Evolutionary conservation across 2,113 vertebrate genomes (phyloP).

Genomic region (Cyphomyrus discorhynchus): DNA sequence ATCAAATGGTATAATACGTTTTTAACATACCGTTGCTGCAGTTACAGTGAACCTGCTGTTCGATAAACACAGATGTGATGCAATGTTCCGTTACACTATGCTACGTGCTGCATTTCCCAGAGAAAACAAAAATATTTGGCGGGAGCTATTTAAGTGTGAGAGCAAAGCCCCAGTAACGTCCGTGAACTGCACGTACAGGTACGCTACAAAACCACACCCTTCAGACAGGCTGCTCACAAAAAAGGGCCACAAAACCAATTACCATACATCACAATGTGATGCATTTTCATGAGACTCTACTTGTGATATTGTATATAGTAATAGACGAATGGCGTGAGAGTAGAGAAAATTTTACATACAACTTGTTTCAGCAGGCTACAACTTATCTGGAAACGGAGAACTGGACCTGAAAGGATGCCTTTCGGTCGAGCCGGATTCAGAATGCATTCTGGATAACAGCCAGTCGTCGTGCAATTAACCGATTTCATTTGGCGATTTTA

Average conservation of each 20-base stretch:
- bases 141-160: background rate
- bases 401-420: background rate
- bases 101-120: background rate
- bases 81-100: background rate
- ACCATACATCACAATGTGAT: background rate
- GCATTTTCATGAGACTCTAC: background rate
- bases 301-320: background rate
- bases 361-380: background rate
- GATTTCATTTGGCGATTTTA: background rate
- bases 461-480: background rate
- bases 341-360: background rate
- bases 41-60: background rate
- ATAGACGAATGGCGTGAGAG: background rate
- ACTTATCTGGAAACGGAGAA: constrained; percentile 1
- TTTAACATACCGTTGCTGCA: background rate
- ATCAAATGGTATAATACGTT: background rate
- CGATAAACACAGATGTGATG: background rate
- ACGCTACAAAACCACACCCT: constrained; percentile 6
- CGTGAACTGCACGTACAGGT: background rate
- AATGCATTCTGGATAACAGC: background rate
- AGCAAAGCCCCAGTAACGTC: background rate
- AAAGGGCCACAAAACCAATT: background rate
- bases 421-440: background rate
- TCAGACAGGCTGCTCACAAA: background rate
- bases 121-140: background rate